Evolutionary conservation across 2,888 invertebrate genomes (phyloP), one percentile per base, ranked within the genome.

Genomic region (Maniola hyperantus): DNA sequence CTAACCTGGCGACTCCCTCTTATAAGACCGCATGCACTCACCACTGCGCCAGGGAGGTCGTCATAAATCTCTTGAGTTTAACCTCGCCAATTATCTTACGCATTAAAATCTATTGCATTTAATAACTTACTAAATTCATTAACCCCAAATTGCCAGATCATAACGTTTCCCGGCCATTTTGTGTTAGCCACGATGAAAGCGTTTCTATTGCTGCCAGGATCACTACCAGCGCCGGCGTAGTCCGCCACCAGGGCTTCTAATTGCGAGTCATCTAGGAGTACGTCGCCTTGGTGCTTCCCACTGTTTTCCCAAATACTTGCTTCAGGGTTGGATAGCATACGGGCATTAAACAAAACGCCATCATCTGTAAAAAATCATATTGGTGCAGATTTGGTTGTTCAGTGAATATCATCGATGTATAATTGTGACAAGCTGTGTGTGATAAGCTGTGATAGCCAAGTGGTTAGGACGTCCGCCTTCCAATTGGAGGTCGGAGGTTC

Each of bases 231-330:
- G 67, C 75, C 69, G 0, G 89, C 83, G 71, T 78, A 91, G 65
- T 86, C 80, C 63, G 76, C 65, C 57, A 91, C 46, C 84, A 91
- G 83, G 20, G 69, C 70, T 18, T 88, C 85, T 34, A 88, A 85
- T 66, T 85, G 82, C 69, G 77, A 81, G 65, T 91, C 89, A 48
- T 89, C 90, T 36, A 91, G 78, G 15, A 91, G 76, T n/a, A 91
- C 88, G 74, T 91, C 91, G 0, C 91, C 91, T 65, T 91, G 80
- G 76, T 76, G 91, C 70, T 83, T 84, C 66, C 90, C 90, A 71
- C 89, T 91, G 74, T 79, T 75, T 75, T 90, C 90, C 65, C 89
- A 89, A 0, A 85, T 76, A 68, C 85, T 88, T 1, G 79, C 83
- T 0, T 71, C 70, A 0, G 84, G 79, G 0, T 73, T 65, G 2